phyloP scores from a whole-genome alignment of 2,113 vertebrate species.

The Mola mola region DNA sequence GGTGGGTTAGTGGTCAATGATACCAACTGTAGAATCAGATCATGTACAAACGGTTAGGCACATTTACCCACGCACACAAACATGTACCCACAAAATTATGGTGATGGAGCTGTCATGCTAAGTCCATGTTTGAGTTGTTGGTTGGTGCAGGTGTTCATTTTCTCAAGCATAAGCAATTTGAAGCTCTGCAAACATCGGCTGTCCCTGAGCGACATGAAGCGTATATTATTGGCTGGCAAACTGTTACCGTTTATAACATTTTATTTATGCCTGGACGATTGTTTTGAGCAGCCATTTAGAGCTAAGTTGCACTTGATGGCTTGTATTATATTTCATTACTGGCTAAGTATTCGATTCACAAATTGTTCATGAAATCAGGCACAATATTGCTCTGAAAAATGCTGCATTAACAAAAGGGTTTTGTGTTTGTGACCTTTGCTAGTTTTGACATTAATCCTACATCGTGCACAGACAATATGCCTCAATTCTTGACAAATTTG shows the following conservation, averaged over 20 bases:
- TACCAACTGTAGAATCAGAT: neutral
- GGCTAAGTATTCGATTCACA: constrained; percentile 8
- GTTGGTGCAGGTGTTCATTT: neutral
- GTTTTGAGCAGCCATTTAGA: constrained; percentile 1
- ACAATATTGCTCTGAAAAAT: constrained; percentile 6
- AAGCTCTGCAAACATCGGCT: no score
- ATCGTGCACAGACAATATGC: no score
- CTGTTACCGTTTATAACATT: neutral
- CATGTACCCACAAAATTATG: neutral
- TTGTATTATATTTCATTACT: constrained; percentile 5
- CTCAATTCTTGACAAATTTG: no score
- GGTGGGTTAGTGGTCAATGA: neutral
- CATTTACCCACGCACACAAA: neutral
- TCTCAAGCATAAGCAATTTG: no score
- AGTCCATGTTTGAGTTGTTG: no score
- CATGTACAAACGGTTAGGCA: neutral
- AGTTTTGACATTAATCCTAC: neutral
- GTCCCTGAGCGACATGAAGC: neutral
- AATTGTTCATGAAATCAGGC: constrained; percentile 22
- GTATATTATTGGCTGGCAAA: constrained; percentile 28
- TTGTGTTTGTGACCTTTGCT: constrained; percentile 37
- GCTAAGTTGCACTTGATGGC: neutral
- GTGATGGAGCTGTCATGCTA: neutral
- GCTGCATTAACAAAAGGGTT: constrained; percentile 28
- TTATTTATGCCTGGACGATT: neutral